phyloP scores from a whole-genome alignment of 2,888 invertebrate genomes.

The Volucella inflata region DNA sequence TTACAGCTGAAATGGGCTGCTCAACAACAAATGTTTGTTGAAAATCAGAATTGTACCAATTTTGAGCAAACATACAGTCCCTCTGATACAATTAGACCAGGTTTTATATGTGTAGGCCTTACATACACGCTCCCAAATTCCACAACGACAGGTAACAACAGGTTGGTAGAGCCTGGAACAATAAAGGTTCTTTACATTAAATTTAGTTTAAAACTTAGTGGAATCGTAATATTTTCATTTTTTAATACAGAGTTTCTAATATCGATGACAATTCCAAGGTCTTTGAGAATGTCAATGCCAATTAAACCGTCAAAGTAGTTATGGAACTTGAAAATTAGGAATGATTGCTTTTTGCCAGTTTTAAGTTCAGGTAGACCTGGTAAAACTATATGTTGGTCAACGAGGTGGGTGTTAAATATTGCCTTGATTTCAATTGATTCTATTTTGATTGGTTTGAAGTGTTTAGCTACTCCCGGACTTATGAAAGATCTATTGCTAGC shows the following conservation, averaged over 20 bases:
- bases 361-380: too few relatives aligned
- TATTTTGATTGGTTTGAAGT: too few relatives aligned
- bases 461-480: too few relatives aligned
- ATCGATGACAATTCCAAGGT: too few relatives aligned
- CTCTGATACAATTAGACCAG: not conserved
- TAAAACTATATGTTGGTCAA: too few relatives aligned
- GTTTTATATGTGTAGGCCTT: not conserved
- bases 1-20: too few relatives aligned
- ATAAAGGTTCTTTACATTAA: not conserved
- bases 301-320: slow-evolving; percentile 11
- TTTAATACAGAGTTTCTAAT: too few relatives aligned
- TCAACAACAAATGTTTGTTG: not conserved
- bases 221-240: not conserved
- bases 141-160: not conserved
- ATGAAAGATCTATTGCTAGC: too few relatives aligned
- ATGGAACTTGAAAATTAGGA: slow-evolving; percentile 38
- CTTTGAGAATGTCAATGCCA: too few relatives aligned
- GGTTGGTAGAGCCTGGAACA: not conserved
- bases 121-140: slow-evolving; percentile 5
- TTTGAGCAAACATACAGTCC: not conserved
- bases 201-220: not conserved
- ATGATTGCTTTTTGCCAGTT: not conserved
- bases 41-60: slow-evolving; percentile 1
- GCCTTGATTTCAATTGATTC: too few relatives aligned
- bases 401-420: too few relatives aligned